These are phyloP conservation scores for Chrysochloris asiatica DNA, from an alignment of 2,113 vertebrate species.

Conservation along the genomic window DNA sequence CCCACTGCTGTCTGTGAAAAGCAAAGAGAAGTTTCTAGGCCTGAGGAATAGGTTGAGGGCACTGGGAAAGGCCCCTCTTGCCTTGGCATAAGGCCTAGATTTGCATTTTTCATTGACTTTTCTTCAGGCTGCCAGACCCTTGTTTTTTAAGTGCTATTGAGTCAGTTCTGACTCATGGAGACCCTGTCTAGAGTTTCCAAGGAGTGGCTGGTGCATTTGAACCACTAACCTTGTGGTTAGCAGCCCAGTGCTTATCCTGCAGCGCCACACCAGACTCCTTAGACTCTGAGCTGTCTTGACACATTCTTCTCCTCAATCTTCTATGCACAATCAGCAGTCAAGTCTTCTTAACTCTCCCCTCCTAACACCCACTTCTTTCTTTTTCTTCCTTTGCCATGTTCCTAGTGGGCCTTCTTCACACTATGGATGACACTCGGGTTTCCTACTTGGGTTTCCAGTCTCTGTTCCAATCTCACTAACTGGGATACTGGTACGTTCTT, in stretches of 20 bases:
- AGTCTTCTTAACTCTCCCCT: too few relatives aligned
- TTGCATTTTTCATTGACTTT: background rate
- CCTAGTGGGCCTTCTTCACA: background rate
- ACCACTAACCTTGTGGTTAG: too few relatives aligned
- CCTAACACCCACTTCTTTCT: background rate
- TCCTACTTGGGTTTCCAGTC: background rate
- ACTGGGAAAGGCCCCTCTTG: background rate
- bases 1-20: slow-evolving; percentile 88
- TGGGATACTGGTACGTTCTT: background rate
- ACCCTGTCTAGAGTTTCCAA: too few relatives aligned
- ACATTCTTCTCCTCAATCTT: background rate
- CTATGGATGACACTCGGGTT: too few relatives aligned
- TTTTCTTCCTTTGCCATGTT: background rate
- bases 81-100: too few relatives aligned
- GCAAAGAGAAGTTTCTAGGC: background rate
- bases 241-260: too few relatives aligned
- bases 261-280: too few relatives aligned
- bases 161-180: too few relatives aligned
- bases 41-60: fast-evolving
- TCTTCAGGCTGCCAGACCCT: background rate
- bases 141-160: too few relatives aligned
- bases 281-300: background rate
- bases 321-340: background rate
- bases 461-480: background rate
- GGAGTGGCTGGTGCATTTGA: too few relatives aligned